These are phyloP conservation scores for Drosophila leonis DNA, from an alignment of 2,888 invertebrate genomes.

Conservation along the genomic window DNA sequence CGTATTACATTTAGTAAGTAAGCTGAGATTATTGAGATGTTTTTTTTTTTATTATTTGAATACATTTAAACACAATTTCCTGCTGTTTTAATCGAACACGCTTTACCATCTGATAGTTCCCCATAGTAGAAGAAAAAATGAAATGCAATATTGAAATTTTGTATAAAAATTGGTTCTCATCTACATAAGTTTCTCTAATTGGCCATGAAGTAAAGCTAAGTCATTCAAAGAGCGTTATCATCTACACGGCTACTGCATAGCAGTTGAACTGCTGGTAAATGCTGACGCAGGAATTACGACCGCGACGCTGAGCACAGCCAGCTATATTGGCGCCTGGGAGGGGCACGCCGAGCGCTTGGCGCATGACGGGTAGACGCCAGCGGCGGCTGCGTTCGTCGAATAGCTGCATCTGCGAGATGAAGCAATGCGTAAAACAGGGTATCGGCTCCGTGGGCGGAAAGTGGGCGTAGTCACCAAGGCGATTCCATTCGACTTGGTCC, in stretches of 20 bases:
- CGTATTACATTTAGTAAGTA: neutral
- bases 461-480: constrained; percentile 55
- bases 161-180: no score
- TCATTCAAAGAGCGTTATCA: neutral
- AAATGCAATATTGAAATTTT: no score
- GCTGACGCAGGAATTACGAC: constrained; percentile 49
- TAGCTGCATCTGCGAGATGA: constrained; percentile 69
- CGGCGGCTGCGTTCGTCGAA: constrained; percentile 67
- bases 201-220: neutral
- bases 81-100: neutral
- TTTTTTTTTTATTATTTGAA: neutral
- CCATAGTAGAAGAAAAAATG: no score
- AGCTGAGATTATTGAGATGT: neutral
- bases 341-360: constrained; percentile 67
- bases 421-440: constrained; percentile 80
- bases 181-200: neutral
- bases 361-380: constrained; percentile 72
- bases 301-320: constrained; percentile 54
- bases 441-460: constrained; percentile 78
- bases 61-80: neutral
- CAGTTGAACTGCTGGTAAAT: constrained; percentile 79
- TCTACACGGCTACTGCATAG: constrained; percentile 57
- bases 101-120: no score
- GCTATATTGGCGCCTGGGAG: constrained; percentile 30
- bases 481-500: constrained; percentile 71